These are phyloP conservation scores for Meteorus colon DNA, from an alignment of 2,888 invertebrate genomes.

Conservation along the genomic window DNA sequence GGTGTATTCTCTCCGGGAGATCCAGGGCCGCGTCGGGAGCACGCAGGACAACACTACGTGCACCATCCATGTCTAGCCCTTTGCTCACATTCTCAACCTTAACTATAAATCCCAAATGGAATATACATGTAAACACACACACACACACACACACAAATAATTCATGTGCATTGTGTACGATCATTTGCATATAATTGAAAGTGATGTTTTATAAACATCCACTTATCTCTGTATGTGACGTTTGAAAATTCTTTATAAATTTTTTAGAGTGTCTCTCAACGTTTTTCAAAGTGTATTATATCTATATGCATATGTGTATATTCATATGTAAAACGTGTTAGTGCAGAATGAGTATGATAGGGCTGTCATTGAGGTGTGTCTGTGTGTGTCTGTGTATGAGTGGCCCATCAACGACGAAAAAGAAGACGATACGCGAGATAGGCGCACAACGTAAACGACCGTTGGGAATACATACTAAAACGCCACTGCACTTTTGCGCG, in stretches of 20 bases:
- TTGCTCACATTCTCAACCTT: not conserved
- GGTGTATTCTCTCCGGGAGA: not conserved
- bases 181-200: not conserved
- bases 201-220: slow-evolving; percentile 1
- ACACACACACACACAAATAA: not conserved
- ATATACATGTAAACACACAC: not conserved
- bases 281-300: not conserved
- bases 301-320: not conserved
- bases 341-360: not conserved
- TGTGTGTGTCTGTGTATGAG: no score
- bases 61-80: not conserved
- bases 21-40: not conserved
- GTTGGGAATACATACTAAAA: slow-evolving; percentile 25
- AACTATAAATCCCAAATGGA: slow-evolving; percentile 10
- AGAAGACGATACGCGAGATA: slow-evolving; percentile 4
- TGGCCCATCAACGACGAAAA: slow-evolving; percentile 12
- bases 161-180: not conserved
- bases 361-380: not conserved
- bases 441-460: slow-evolving; percentile 2
- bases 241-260: not conserved
- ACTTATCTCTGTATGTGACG: not conserved
- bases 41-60: not conserved
- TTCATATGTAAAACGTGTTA: not conserved
- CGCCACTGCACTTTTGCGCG: slow-evolving; percentile 15
- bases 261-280: slow-evolving; percentile 1